Evolutionary conservation across 1,140 invertebrate genomes (phyloP), one percentile per base, ranked within the genome.

Genomic region (Episyrphus balteatus): DNA sequence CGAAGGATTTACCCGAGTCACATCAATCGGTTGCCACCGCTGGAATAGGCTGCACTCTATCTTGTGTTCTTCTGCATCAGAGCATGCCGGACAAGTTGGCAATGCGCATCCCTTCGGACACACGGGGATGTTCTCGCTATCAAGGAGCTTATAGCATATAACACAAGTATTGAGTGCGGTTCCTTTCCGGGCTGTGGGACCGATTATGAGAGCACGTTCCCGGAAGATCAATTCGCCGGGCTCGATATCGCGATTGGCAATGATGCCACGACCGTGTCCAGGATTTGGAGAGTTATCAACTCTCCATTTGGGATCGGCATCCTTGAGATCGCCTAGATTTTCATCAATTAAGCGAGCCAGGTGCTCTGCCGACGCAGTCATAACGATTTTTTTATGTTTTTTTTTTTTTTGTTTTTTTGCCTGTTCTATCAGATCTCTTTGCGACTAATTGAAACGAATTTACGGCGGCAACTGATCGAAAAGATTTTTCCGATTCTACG

Each of bases 251-350:
- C 77, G 66, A 0, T 59, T 75, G 0, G 82, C 81, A 46, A 85
- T 75, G 10, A 86, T 49, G 12, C 82, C 82, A 6, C 81, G 74
- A 13, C 82, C 82, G 5, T 81, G 74, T 2, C 83, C 83, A 19
- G 74, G 73, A 10, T 82, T 51, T 1, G 67, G 53, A 0, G 80
- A 82, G 46, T 70, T 62, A 12, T 53, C 53, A 32, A 83, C 66
- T 13, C 51, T 63, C 73, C 72, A 76, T 44, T 49, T 43, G 7
- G 60, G 62, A 12, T 53, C 26, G 26, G 33, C 12, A 5, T 53
- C 39, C 11, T 53, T 53, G 38, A 62, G 33, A 0, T 48, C 57
- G 13, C 62, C 62, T 47, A 66, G 44, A 45, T 63, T 58, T 5
- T 51, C n/a, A 33, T 66, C 54, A n/a, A 66, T 52, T 2, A 66